phyloP scores from a whole-genome alignment of 2,797 vertebrate species.

The Cossypha heuglini region DNA sequence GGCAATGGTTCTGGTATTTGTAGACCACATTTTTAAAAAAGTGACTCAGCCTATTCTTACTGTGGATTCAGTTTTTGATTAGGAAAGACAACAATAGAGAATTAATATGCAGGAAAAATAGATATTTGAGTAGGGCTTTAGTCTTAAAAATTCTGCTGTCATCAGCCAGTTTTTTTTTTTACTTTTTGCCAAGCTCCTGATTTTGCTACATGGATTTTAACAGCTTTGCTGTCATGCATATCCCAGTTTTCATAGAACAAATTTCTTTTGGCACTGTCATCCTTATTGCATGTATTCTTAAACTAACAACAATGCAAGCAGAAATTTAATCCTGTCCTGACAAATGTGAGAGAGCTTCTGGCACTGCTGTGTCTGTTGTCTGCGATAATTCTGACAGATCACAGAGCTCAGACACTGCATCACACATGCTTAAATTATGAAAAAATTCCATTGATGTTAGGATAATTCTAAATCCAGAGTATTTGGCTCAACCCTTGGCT shows the following conservation, averaged over 20 bases:
- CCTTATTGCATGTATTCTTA: constrained; percentile 46
- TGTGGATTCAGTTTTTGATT: background rate
- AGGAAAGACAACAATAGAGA: background rate
- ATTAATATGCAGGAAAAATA: background rate
- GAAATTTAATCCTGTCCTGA: constrained; percentile 62
- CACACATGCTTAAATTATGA: constrained; percentile 67
- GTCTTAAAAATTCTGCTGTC: constrained; percentile 43
- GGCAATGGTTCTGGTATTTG: background rate
- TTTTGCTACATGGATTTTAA: constrained; percentile 67
- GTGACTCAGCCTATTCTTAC: background rate
- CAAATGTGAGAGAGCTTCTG: constrained; percentile 27
- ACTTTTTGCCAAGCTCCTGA: constrained; percentile 51
- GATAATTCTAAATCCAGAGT: constrained; percentile 65
- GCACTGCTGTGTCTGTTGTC: background rate
- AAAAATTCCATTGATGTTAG: constrained; percentile 70
- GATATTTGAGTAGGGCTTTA: background rate
- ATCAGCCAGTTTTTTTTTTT: constrained; percentile 44
- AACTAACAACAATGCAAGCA: constrained; percentile 54
- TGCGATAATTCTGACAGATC: constrained; percentile 56
- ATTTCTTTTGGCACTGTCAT: constrained; percentile 60
- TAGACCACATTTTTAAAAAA: background rate
- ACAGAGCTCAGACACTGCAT: constrained; percentile 70
- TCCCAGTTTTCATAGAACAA: constrained; percentile 54
- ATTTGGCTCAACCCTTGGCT: constrained; percentile 52
- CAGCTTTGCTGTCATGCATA: constrained; percentile 62